These are phyloP conservation scores for Polyergus mexicanus DNA, from an alignment of 1,140 invertebrate genomes.

Conservation along the genomic window DNA sequence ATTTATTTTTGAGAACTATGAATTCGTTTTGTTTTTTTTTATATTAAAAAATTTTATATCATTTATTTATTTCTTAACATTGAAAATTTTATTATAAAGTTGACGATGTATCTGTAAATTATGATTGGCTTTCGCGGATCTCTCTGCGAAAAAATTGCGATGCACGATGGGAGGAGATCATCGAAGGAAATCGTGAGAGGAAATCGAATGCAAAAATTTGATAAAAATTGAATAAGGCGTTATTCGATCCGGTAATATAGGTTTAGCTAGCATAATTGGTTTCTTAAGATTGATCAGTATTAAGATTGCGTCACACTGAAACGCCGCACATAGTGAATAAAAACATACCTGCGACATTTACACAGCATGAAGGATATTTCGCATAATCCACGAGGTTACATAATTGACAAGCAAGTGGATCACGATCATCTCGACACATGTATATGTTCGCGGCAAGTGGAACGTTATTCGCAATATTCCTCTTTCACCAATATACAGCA, in stretches of 20 bases:
- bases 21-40: neutral
- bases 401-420: constrained; percentile 59
- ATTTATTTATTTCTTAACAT: neutral
- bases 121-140: neutral
- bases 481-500: neutral
- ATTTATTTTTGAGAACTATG: neutral
- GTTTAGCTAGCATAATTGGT: no score
- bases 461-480: constrained; percentile 41
- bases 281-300: neutral
- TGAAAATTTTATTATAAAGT: neutral
- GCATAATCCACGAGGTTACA: constrained; percentile 35
- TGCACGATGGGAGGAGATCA: neutral
- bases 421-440: constrained; percentile 26
- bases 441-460: constrained; percentile 21
- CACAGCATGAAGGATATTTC: constrained; percentile 6
- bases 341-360: constrained; percentile 7
- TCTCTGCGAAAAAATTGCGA: neutral
- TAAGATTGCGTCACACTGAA: neutral
- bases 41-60: no score
- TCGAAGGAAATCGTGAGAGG: neutral
- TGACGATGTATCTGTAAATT: neutral
- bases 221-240: neutral
- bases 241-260: no score
- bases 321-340: neutral
- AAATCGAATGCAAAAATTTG: neutral